A percentile compares a stretch with the other conserved stretches of the same genome.
These are phyloP conservation scores for Columba janthina DNA, from an alignment of 2,113 vertebrate species.

Conservation along the genomic window DNA sequence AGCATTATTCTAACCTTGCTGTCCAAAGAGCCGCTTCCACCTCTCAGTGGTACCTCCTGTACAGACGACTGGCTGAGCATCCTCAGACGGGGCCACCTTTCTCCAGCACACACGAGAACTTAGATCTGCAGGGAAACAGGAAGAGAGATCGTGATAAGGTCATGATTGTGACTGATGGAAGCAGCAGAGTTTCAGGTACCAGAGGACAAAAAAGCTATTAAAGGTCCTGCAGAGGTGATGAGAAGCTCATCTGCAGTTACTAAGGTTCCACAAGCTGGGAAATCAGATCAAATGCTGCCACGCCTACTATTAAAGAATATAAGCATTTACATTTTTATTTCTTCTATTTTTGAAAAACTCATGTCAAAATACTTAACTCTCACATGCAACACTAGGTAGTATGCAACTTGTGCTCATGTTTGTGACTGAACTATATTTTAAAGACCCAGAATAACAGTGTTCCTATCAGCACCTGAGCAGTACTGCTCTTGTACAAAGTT, in stretches of 20 bases:
- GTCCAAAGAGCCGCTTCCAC: neutral
- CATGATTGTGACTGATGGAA: neutral
- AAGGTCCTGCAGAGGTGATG: neutral
- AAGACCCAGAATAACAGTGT: neutral
- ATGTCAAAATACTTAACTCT: neutral
- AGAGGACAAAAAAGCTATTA: neutral
- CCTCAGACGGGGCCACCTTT: neutral
- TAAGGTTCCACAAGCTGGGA: neutral
- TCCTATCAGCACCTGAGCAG: neutral
- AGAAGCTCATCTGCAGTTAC: neutral
- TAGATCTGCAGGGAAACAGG: neutral
- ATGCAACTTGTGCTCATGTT: neutral
- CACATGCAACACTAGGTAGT: neutral
- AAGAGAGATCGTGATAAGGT: neutral
- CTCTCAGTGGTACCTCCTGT: neutral
- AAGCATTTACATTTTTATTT: neutral
- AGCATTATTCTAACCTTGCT: neutral
- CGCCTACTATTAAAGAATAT: neutral
- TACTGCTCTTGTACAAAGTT: neutral
- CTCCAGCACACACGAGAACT: neutral
- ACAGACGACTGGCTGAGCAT: neutral
- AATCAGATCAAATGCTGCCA: neutral
- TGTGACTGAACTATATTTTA: neutral
- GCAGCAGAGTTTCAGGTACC: neutral
- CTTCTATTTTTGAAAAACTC: neutral